phyloP scores from a whole-genome alignment of 2,797 vertebrate genomes.

The Bradypodion ventrale region DNA sequence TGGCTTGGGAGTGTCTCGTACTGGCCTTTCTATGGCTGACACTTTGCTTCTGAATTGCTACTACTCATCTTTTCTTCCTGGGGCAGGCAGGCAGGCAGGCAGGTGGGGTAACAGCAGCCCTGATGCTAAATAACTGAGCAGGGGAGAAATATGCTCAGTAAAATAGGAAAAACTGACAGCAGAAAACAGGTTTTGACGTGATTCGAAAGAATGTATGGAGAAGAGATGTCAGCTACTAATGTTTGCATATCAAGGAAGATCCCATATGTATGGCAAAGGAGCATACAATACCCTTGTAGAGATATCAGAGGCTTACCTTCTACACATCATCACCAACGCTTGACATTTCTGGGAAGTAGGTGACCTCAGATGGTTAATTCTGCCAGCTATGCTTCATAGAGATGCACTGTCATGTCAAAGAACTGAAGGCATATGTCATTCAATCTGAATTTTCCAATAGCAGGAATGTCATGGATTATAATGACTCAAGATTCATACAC shows the following conservation, averaged over 20 bases:
- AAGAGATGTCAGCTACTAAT: too few species aligned
- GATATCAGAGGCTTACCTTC: background rate
- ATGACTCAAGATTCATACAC: background rate
- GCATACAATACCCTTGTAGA: background rate
- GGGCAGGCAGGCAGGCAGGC: too few species aligned
- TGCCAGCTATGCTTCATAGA: background rate
- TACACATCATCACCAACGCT: background rate
- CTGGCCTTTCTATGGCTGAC: too few species aligned
- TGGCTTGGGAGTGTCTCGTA: too few species aligned
- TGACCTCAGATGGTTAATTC: background rate
- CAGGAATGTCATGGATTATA: background rate
- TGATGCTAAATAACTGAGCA: background rate
- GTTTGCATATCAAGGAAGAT: background rate
- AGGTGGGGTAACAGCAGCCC: too few species aligned
- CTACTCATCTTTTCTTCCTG: too few species aligned
- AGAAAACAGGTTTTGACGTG: too few species aligned
- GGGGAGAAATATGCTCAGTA: background rate
- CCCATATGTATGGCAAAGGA: background rate
- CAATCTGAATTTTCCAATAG: background rate
- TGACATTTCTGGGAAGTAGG: background rate
- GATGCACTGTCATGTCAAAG: too few species aligned
- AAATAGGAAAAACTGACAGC: too few species aligned
- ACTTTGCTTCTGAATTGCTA: too few species aligned
- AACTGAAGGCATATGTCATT: background rate
- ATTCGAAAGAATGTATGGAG: too few species aligned